Evolutionary conservation across 1,140 invertebrate genomes (phyloP).

Genomic region (Drosophila eugracilis): DNA sequence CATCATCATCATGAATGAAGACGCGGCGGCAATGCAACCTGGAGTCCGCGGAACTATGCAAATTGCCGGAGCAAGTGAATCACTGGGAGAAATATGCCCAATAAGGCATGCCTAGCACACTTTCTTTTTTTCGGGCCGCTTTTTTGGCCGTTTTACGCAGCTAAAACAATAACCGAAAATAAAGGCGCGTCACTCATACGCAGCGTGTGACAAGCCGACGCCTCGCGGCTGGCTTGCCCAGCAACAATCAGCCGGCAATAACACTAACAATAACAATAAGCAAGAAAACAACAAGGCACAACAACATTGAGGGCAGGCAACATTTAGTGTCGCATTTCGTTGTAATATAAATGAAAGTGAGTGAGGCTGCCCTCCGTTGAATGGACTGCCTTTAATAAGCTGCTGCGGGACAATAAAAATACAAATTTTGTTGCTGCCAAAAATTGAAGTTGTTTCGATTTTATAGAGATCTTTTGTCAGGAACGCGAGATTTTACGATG

Average conservation of each 20-base stretch:
- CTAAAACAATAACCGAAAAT: slow-evolving; percentile 82
- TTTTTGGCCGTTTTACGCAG: slow-evolving; percentile 57
- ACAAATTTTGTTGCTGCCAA: slow-evolving; percentile 69
- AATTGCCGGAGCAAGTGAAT: slow-evolving; percentile 72
- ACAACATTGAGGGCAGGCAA: slow-evolving; percentile 54
- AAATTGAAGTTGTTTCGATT: slow-evolving; percentile 69
- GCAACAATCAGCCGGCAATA: slow-evolving; percentile 57
- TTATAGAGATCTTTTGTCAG: slow-evolving; percentile 60
- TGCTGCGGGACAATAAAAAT: slow-evolving; percentile 61
- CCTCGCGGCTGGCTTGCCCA: slow-evolving; percentile 61
- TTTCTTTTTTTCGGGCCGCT: slow-evolving; percentile 63
- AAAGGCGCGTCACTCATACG: slow-evolving; percentile 82
- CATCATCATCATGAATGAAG: slow-evolving; percentile 58
- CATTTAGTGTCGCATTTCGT: slow-evolving; percentile 80
- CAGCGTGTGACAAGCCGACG: slow-evolving; percentile 75
- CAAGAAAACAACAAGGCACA: slow-evolving; percentile 8
- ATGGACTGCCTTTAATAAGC: slow-evolving; percentile 73
- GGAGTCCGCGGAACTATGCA: slow-evolving; percentile 52
- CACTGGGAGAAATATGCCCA: slow-evolving; percentile 42
- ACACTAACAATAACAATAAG: slow-evolving; percentile 39
- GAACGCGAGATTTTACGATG: slow-evolving; percentile 53
- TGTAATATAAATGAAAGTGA: slow-evolving; percentile 83
- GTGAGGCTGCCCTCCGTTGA: slow-evolving; percentile 52
- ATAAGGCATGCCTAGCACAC: slow-evolving; percentile 65
- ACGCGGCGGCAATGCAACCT: slow-evolving; percentile 28